Conservation (phyloP, 2,888 invertebrate genomes). For the Eudasyphora cyanicolor region DNA sequence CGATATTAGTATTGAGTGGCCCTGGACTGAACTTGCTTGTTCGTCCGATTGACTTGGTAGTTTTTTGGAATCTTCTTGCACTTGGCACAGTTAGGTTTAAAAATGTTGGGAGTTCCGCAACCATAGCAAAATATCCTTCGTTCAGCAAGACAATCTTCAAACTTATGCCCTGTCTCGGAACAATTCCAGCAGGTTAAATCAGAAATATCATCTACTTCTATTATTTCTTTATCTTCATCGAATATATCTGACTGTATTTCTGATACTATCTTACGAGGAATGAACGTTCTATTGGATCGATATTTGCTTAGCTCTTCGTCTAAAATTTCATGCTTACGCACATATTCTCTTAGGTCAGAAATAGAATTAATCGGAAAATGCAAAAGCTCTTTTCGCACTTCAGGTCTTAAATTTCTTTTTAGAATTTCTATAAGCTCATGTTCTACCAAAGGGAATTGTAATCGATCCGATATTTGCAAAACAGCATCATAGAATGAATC, state of each 20-base stretch:
- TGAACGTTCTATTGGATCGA: too few relatives aligned
- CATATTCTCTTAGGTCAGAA: too few relatives aligned
- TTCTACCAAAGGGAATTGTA: neutral
- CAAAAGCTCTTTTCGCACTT: slow-evolving; percentile 25
- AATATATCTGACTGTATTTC: too few relatives aligned
- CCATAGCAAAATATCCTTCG: slow-evolving; percentile 15
- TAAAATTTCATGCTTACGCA: too few relatives aligned
- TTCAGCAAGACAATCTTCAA: slow-evolving; percentile 15
- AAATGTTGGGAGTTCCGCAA: slow-evolving; percentile 18
- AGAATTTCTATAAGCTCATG: too few relatives aligned
- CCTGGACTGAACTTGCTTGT: neutral
- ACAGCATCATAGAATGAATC: slow-evolving; percentile 25
- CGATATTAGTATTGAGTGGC: neutral
- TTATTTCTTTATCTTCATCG: too few relatives aligned
- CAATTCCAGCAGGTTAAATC: neutral
- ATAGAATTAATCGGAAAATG: slow-evolving; percentile 14
- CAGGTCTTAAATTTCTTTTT: slow-evolving; percentile 20
- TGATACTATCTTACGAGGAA: slow-evolving; percentile 9
- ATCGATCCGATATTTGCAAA: slow-evolving; percentile 24
- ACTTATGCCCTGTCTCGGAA: too few relatives aligned
- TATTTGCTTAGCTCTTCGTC: too few relatives aligned
- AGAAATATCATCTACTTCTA: neutral
- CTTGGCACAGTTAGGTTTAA: slow-evolving; percentile 2
- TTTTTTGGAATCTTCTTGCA: slow-evolving; percentile 11
- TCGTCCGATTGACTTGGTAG: neutral